These are phyloP conservation scores for Melieria omissa DNA, from an alignment of 2,888 invertebrate species.

Conservation along the genomic window DNA sequence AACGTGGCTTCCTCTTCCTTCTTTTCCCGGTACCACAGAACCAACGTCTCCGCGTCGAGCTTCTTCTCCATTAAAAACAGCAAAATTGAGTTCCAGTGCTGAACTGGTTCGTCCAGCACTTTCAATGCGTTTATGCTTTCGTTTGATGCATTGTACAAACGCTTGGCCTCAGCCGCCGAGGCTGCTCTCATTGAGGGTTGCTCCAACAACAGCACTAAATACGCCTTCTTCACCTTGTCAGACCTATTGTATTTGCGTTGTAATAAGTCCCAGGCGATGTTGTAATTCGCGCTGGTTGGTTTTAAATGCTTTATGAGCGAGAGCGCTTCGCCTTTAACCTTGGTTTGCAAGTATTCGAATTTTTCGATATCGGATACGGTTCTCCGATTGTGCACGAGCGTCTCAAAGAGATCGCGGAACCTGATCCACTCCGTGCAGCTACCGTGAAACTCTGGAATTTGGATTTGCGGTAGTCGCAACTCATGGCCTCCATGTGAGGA, in stretches of 20 bases:
- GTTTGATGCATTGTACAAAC: constrained; percentile 30
- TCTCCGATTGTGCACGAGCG: constrained; percentile 22
- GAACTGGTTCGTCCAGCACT: constrained; percentile 23
- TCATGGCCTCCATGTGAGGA: constrained; percentile 6
- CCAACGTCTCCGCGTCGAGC: constrained; percentile 30
- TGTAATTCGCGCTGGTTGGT: constrained; percentile 36
- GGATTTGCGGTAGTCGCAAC: constrained; percentile 27
- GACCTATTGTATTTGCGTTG: constrained; percentile 40
- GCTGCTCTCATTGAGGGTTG: constrained; percentile 23
- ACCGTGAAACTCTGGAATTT: constrained; percentile 36
- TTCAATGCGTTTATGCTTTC: constrained; percentile 35
- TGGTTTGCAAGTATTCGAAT: constrained; percentile 36
- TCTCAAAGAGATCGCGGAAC: constrained; percentile 38
- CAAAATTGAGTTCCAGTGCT: constrained; percentile 32
- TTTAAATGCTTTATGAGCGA: constrained; percentile 39
- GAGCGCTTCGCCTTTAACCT: constrained; percentile 37
- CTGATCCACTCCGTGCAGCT: constrained; percentile 27
- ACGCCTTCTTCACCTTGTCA: constrained; percentile 32
- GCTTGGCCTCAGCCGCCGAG: constrained; percentile 30
- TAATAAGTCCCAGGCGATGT: constrained; percentile 37
- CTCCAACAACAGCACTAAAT: constrained; percentile 29
- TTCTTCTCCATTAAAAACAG: constrained; percentile 35
- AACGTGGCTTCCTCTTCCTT: constrained; percentile 40
- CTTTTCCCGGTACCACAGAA: constrained; percentile 38
- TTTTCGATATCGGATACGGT: constrained; percentile 37